Evolutionary conservation across 2,113 vertebrate genomes (phyloP), one percentile per base, ranked within the genome.

Genomic region (Coryphaenoides rupestris): DNA sequence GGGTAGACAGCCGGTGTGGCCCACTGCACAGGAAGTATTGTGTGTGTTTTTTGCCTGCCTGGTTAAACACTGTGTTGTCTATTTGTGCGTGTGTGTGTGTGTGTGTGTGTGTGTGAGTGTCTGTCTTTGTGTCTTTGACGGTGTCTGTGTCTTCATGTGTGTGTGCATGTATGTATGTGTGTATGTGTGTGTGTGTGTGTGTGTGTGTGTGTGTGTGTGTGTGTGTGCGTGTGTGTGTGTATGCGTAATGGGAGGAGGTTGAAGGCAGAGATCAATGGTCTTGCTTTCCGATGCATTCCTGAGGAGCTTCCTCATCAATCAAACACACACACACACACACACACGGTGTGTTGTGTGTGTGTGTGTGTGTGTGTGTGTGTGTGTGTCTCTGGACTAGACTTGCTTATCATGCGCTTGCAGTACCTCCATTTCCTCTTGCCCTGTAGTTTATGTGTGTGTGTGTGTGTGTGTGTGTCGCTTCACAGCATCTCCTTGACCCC

Each of bases 231-330:
- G 33, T 33, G 9, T 46, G 19, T 45, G 40, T 45, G 40, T 45
- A 13, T 45, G 40, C 13, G 5, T 6, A 1, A n/a, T 23, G 17
- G 58, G 60, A 60, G 13, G 19, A 55, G 57, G 63, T 21, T 62
- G 54, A 63, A 84, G 61, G 79, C 72, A 74, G 65, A 88, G 87
- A 92, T 89, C 87, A 86, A 88, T 91, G 81, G 79, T 50, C 4
- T 21, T 21, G 77, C 74, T 77, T 81, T 83, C 40, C 68, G 70
- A 84, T 83, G 81, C 74, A 84, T 87, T 89, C 80, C 81, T 66
- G 64, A 69, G 69, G 79, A 87, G 71, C 71, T 59, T 73, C 73
- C 66, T 89, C 86, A 90, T 91, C 86, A 84, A 88, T 91, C 90
- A 89, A 40, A 0, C 49, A 24, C 54, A 66, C 28, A 77, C 83